These are phyloP conservation scores for Cantharis rufa DNA, from an alignment of 2,888 invertebrate species.

Conservation along the genomic window DNA sequence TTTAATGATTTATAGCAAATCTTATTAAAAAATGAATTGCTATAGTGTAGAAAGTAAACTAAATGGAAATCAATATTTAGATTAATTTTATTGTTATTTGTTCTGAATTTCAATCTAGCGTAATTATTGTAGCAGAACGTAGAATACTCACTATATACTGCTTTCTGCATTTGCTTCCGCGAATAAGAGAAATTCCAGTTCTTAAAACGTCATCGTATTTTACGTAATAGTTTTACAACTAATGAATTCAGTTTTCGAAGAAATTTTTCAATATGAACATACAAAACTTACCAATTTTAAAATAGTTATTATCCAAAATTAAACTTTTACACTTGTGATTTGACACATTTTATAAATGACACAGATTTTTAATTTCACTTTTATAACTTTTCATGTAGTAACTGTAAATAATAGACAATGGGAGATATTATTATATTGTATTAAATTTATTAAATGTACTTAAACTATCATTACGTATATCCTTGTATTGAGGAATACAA, in stretches of 20 bases:
- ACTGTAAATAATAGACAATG: not conserved
- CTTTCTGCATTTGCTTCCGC: conserved; percentile 19
- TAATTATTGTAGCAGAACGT: not conserved
- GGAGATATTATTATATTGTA: not conserved
- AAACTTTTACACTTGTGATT: not conserved
- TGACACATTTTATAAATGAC: not conserved
- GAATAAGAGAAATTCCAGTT: conserved; percentile 10
- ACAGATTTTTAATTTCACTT: not conserved
- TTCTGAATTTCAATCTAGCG: not conserved
- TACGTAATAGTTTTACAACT: conserved; percentile 6
- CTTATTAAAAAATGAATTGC: not conserved
- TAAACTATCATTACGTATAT: not conserved
- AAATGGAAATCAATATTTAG: not conserved
- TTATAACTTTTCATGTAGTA: not conserved
- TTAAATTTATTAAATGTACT: conserved; percentile 4
- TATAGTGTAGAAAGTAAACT: not conserved
- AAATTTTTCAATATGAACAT: not conserved
- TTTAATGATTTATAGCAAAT: not conserved
- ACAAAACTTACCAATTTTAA: not conserved
- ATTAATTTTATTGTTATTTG: not conserved
- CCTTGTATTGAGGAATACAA: conserved; percentile 8
- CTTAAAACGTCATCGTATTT: conserved; percentile 2
- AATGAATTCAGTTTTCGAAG: not conserved
- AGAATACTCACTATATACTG: not conserved
- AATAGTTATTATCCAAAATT: not conserved